A percentile compares a stretch with the other conserved stretches of the same genome.
phyloP scores from a whole-genome alignment of 2,888 invertebrate genomes.

The Dynastes maya region DNA sequence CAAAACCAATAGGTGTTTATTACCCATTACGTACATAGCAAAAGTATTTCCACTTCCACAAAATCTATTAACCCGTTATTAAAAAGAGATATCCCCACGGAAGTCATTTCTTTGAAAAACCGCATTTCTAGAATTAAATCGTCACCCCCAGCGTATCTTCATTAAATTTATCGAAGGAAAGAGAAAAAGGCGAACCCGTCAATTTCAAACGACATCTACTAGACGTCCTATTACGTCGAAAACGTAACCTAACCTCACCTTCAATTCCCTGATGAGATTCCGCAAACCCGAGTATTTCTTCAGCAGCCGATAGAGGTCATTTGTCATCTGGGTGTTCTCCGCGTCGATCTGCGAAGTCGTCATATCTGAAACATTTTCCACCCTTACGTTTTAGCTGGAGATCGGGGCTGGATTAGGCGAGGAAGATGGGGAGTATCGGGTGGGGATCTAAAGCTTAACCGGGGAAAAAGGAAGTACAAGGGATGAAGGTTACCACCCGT shows the following conservation, averaged over 20 bases:
- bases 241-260: conserved; percentile 74
- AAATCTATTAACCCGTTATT: no score
- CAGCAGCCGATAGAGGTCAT: conserved; percentile 91
- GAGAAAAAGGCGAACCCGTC: no score
- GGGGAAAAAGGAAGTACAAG: neutral
- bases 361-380: conserved; percentile 81
- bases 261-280: conserved; percentile 89
- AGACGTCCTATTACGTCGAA: neutral
- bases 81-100: no score
- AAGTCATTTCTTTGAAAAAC: no score
- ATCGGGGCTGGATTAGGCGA: neutral
- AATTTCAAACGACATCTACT: neutral
- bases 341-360: conserved; percentile 92
- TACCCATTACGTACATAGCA: no score
- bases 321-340: conserved; percentile 95
- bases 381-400: conserved; percentile 31
- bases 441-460: neutral
- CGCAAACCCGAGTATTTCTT: conserved; percentile 94
- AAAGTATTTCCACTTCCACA: no score
- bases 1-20: no score
- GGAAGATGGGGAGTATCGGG: neutral
- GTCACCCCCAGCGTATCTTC: no score
- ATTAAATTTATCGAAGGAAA: no score
- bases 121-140: no score
- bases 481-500: neutral